Base-by-base conservation (phyloP, 2,888 invertebrate species). In the Odontothrips loti region DNA sequence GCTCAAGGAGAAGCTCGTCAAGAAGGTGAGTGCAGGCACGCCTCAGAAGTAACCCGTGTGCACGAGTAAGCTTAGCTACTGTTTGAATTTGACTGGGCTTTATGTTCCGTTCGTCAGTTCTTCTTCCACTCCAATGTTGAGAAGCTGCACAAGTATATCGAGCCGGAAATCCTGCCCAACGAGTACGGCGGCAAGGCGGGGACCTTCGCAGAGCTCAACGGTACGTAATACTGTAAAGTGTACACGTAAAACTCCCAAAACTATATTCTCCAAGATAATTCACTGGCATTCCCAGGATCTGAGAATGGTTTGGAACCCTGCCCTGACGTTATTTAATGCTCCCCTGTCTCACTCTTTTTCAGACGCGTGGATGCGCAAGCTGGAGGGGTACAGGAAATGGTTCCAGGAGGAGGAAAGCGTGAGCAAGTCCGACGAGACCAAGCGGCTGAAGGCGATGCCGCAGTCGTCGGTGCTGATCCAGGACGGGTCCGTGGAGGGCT, bases 131-230 rank as follows among this genome's bases (percentile, higher is more conserved):
- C 86, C 2, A 86, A 86, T 0, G 85, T 86, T n/a, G 87, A 88
- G 81, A 87, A 87, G 75, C 85, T 89, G 29, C 84, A 88, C 82
- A 82, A 86, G 47, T 86, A 87, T 81, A 84, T 89, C 79, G 86
- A 88, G 27, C 87, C 86, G 79, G 86, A 87, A 11, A 87, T 88
- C 79, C 84, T 89, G 43, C 89, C 89, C 0, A 85, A 86, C 4
- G 89, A 89, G 83, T 89, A 87, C 85, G 89, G 88, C 58, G 89
- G 89, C 15, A 86, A 86, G 81, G 86, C 87, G 17, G 87, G 87
- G 80, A 86, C 86, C 23, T 86, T 87, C 27, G 79, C 84, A 10
- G 86, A 87, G 81, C 83, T 87, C 4, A 87, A 86, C 81, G 86
- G 87, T 87, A 51, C 23, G 80, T 80, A 43, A 43, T 43, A 43